Conservation (phyloP, 2,113 vertebrate species). For the Rhabdornis inornatus region DNA sequence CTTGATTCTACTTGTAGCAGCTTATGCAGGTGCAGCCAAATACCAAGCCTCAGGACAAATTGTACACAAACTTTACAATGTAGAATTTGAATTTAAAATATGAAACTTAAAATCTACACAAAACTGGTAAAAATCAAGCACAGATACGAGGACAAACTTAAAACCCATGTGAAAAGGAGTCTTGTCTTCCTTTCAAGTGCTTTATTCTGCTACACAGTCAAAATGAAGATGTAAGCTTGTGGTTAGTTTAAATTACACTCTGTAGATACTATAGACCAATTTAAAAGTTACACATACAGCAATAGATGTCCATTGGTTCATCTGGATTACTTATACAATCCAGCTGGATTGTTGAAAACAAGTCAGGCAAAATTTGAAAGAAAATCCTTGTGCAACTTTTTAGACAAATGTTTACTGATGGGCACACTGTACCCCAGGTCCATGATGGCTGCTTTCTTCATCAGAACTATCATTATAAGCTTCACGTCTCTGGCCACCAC, state of each 20-base stretch:
- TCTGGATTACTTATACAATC: slow-evolving; percentile 76
- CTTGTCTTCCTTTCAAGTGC: slow-evolving; percentile 76
- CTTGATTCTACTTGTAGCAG: slow-evolving; percentile 84
- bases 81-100: slow-evolving; percentile 84
- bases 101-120: slow-evolving; percentile 84
- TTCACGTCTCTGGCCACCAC: slow-evolving; percentile 88
- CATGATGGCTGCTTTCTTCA: slow-evolving; percentile 93
- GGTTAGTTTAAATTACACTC: slow-evolving; percentile 94
- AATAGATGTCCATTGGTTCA: slow-evolving; percentile 82
- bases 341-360: slow-evolving; percentile 70
- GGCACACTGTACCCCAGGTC: slow-evolving; percentile 96
- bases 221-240: slow-evolving; percentile 80
- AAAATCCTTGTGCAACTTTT: slow-evolving; percentile 74
- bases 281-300: slow-evolving; percentile 89
- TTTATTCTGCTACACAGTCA: slow-evolving; percentile 79
- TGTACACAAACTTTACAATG: slow-evolving; percentile 86
- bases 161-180: slow-evolving; percentile 78
- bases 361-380: slow-evolving; percentile 72
- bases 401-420: slow-evolving; percentile 85
- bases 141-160: slow-evolving; percentile 80
- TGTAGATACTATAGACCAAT: slow-evolving; percentile 90
- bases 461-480: slow-evolving; percentile 98
- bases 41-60: slow-evolving; percentile 86
- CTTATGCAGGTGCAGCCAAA: slow-evolving; percentile 86
- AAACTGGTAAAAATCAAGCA: slow-evolving; percentile 91